Percentiles rank a stretch among this genome's conserved stretches.
phyloP scores from a whole-genome alignment of 2,797 vertebrate genomes.

The Coreius guichenoti region DNA sequence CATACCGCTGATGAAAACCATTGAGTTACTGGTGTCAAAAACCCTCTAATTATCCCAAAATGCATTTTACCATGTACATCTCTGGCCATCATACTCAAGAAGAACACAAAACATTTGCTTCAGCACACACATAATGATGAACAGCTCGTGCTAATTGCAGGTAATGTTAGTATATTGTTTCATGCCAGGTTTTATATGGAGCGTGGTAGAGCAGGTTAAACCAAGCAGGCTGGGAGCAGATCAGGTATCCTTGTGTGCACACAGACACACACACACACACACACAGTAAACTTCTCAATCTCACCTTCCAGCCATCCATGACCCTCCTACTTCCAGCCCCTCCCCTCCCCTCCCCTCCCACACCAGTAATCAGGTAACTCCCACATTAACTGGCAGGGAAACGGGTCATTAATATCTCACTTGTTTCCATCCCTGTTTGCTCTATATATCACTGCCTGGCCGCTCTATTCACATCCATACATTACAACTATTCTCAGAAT shows the following conservation, averaged over 20 bases:
- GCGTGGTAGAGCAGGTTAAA: conserved; percentile 55
- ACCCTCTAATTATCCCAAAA: background rate
- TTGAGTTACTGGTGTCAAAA: background rate
- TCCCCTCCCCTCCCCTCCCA: conserved; percentile 57
- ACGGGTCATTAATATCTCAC: conserved; percentile 98
- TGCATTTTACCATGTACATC: conserved; percentile 1
- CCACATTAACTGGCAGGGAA: conserved; percentile 84
- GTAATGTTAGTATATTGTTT: conserved; percentile 57
- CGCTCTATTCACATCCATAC: conserved; percentile 94
- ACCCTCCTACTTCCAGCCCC: conserved; percentile 56
- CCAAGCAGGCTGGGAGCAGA: conserved; percentile 44
- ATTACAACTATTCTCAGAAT: conserved; percentile 99
- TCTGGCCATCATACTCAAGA: conserved; percentile 1
- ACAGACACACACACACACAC: conserved; percentile 34
- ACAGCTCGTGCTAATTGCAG: conserved; percentile 53
- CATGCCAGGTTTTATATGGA: conserved; percentile 60
- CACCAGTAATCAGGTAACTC: conserved; percentile 86
- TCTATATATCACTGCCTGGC: conserved; percentile 97
- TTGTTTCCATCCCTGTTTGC: conserved; percentile 89
- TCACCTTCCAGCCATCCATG: conserved; percentile 52
- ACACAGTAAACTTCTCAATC: conserved; percentile 23
- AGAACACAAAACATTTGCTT: conserved; percentile 21
- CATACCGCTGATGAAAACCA: background rate
- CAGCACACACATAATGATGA: conserved; percentile 39
- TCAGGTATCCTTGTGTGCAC: conserved; percentile 36